Evolutionary conservation across 1,140 invertebrate genomes (phyloP), one percentile per base, ranked within the genome.

Genomic region (Camponotus floridanus): DNA sequence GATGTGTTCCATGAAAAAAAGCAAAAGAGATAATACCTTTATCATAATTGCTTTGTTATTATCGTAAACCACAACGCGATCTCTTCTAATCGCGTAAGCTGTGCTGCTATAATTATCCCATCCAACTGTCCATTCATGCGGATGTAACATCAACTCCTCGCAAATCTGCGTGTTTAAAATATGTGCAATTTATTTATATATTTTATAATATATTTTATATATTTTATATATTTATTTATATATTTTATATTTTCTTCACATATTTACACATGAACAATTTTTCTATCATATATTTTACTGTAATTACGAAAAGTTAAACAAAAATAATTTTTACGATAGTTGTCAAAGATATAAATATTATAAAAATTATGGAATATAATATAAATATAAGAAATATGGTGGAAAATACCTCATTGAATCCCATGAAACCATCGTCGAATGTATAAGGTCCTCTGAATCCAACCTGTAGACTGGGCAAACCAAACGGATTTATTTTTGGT

Each of bases 341-440:
- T 65, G 2, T 18, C 9, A 51, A 36, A 79, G 42, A 7, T 57
- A 42, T 2, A 21, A 21, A 55, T 57, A n/a, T 76, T 76, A 18
- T 39, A 6, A 65, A 51, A 94, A 61, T 9, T 94, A 92, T 89
- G 3, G 13, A 79, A 3, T 76, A 71, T 26, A 0, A 76, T 18
- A 31, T 51, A 45, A 33, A 33, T 36, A 36, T 57, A 6, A 62
- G 18, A 26, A 26, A 26, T 0, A 65, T 36, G 42, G n/a, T 36
- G 42, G 71, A 26, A 26, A 87, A 89, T 93, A 97, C 97, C 95
- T 98, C 98, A 94, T 98, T 98, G 91, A 98, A 99, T 21, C 98
- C 98, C 93, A 98, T 96, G 88, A 98, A 98, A 0, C 98, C 98
- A 90, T 96, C 96, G 93, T 98, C 97, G n/a, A 95, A 95, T 0